Evolutionary conservation across 1,140 invertebrate genomes (phyloP).

Genomic region (Caerostris extrusa): DNA sequence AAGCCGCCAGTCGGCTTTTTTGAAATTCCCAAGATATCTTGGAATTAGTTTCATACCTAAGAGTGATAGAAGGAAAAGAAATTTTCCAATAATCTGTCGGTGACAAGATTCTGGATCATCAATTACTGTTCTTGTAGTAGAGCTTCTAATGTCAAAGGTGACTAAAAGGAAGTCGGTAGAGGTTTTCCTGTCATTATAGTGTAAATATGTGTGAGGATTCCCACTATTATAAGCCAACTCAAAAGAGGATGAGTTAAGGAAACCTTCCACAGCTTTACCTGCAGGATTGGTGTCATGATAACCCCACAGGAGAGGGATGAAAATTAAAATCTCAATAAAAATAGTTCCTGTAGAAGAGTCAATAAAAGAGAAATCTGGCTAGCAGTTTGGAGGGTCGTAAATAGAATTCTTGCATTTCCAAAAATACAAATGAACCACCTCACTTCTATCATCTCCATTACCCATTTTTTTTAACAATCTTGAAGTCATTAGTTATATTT

Average conservation of each 20-base stretch:
- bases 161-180: neutral
- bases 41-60: too few relatives aligned
- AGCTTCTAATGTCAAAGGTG: neutral
- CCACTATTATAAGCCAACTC: constrained; percentile 14
- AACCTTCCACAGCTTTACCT: neutral
- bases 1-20: neutral
- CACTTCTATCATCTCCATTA: neutral
- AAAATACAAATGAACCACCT: neutral
- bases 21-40: neutral
- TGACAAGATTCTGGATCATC: neutral
- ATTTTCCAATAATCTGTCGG: neutral
- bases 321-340: constrained; percentile 46
- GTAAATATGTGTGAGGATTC: neutral
- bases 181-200: constrained; percentile 2
- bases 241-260: neutral
- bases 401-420: neutral
- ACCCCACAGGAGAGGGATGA: constrained; percentile 6
- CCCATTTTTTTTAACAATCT: neutral
- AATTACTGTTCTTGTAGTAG: neutral
- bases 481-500: neutral
- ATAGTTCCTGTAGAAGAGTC: neutral
- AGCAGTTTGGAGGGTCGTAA: neutral
- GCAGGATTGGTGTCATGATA: neutral
- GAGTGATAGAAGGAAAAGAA: neutral
- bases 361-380: constrained; percentile 8